These are phyloP conservation scores for Echinometra lucunter DNA, from an alignment of 53 echinoderm and acorn worm species.

Conservation along the genomic window DNA sequence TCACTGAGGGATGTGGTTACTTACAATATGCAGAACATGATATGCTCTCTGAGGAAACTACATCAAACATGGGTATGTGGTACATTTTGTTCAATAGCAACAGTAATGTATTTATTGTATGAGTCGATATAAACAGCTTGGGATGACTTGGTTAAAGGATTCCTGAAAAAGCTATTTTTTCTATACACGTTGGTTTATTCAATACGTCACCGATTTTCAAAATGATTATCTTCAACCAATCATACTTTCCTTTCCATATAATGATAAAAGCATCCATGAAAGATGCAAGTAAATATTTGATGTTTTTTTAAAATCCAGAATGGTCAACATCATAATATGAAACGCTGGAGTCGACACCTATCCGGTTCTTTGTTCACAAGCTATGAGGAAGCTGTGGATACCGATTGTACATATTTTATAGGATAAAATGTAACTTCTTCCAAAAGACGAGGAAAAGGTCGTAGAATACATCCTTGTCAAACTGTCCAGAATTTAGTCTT, in stretches of 20 bases:
- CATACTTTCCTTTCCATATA: no score
- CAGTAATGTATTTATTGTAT: not conserved
- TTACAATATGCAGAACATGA: not conserved
- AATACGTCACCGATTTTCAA: no score
- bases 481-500: conserved; percentile 35
- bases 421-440: not conserved
- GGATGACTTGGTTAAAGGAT: no score
- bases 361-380: no score
- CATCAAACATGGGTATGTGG: not conserved
- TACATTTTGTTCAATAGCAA: not conserved
- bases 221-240: no score
- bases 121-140: no score
- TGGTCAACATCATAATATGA: not conserved
- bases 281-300: no score
- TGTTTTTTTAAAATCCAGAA: no score
- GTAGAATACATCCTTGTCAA: not conserved
- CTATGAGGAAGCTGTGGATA: not conserved
- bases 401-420: not conserved
- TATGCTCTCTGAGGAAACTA: not conserved
- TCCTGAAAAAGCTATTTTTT: no score
- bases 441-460: not conserved
- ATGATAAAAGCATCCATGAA: no score
- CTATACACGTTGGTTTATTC: no score
- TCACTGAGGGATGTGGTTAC: not conserved
- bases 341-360: not conserved